These are phyloP conservation scores for Diphyllodes magnificus DNA, from an alignment of 2,113 vertebrate species.

Conservation along the genomic window DNA sequence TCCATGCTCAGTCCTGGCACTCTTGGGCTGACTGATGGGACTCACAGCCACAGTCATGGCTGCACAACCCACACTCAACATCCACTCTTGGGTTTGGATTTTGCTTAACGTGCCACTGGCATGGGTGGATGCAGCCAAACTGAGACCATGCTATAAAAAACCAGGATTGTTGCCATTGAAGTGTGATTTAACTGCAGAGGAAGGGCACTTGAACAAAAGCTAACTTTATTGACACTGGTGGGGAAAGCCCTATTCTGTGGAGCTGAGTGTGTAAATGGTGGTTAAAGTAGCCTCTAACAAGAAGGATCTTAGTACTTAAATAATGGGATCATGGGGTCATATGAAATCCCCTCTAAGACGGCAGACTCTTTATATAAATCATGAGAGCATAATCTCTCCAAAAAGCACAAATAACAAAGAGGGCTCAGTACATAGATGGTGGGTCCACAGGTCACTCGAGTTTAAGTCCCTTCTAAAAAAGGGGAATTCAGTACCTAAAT, in stretches of 20 bases:
- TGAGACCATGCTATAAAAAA: background rate
- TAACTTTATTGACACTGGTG: background rate
- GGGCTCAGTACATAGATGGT: conserved; percentile 17
- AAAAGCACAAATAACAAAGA: conserved; percentile 54
- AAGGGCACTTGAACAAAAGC: background rate
- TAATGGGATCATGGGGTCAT: conserved; percentile 43
- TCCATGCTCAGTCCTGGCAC: background rate
- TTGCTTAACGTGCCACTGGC: background rate
- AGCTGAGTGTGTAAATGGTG: background rate
- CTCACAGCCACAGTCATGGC: background rate
- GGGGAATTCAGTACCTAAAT: conserved; percentile 41
- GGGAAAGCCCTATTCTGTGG: background rate
- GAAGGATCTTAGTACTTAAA: conserved; percentile 29
- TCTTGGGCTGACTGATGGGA: background rate
- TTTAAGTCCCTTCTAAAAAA: conserved; percentile 16
- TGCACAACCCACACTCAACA: background rate
- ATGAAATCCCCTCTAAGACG: conserved; percentile 27
- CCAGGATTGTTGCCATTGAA: background rate
- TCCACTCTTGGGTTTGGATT: background rate
- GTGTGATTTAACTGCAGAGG: background rate
- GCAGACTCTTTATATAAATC: conserved; percentile 41
- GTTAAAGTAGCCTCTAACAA: conserved; percentile 43
- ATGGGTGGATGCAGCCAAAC: background rate
- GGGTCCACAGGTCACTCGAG: conserved; percentile 26
- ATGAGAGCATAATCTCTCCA: conserved; percentile 25